These are phyloP conservation scores for Drosophila fungiperda DNA, from an alignment of 2,888 invertebrate genomes.

Conservation along the genomic window DNA sequence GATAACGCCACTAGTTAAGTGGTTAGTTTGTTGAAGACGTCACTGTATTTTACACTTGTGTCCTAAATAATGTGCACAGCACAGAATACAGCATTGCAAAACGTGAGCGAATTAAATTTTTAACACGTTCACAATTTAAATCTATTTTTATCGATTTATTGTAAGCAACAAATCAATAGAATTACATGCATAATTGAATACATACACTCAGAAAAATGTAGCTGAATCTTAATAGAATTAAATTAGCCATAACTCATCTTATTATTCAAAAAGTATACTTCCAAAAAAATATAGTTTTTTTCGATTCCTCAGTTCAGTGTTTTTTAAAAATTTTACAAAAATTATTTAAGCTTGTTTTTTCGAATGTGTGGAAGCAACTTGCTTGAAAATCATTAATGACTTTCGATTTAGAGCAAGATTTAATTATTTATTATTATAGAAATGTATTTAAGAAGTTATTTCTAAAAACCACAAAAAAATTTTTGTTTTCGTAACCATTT, in stretches of 20 bases:
- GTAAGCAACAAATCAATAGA: neutral
- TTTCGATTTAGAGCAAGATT: no score
- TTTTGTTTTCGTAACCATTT: neutral
- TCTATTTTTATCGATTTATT: rapidly evolving
- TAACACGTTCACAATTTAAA: neutral
- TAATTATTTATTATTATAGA: no score
- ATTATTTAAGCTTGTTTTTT: no score
- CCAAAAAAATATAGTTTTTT: neutral
- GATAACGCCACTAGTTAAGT: neutral
- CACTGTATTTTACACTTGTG: constrained; percentile 23
- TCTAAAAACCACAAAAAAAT: neutral
- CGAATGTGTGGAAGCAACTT: no score
- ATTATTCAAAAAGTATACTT: neutral
- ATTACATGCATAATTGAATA: neutral
- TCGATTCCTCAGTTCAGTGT: no score
- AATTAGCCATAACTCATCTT: neutral
- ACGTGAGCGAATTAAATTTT: neutral
- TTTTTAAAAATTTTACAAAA: no score
- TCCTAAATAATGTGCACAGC: neutral
- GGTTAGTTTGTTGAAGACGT: neutral
- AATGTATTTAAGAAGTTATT: neutral
- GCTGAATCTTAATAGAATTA: no score
- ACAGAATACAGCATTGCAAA: neutral
- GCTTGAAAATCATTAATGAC: no score
- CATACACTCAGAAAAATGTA: neutral